Conservation (phyloP, 37 sponge, comb jelly and placozoan genomes). For the Halisarca cf. caerulea region DNA sequence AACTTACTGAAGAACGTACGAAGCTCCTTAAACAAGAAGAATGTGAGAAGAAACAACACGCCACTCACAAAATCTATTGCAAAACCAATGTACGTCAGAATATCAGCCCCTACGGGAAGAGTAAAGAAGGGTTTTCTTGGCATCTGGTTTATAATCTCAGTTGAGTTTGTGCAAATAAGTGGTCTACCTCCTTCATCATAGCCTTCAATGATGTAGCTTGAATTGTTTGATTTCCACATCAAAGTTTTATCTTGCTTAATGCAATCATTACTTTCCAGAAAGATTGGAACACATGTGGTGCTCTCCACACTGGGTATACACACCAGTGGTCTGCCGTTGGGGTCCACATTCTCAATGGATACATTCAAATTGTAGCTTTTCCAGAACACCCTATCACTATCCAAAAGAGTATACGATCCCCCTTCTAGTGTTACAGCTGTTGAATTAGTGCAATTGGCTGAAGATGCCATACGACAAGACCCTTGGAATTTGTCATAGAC, state of each 20-base stretch:
- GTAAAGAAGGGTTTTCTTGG: not conserved
- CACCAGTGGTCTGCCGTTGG: too few species aligned
- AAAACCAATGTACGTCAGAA: constrained; percentile 58
- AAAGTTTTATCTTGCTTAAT: not conserved
- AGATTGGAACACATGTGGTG: not conserved
- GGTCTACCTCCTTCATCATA: not conserved
- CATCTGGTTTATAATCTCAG: constrained; percentile 1
- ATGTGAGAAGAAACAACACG: constrained; percentile 46
- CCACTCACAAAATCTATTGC: constrained; percentile 45
- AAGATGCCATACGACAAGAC: too few species aligned
- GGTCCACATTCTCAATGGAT: too few species aligned
- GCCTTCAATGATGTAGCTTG: not conserved
- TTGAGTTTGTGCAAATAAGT: constrained; percentile 35
- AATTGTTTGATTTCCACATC: not conserved
- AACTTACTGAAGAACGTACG: constrained; percentile 43
- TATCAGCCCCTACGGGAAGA: not conserved
- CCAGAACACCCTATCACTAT: too few species aligned
- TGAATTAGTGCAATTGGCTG: too few species aligned
- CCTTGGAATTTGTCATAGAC: too few species aligned
- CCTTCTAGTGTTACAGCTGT: too few species aligned
- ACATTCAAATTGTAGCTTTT: too few species aligned
- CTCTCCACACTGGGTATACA: too few species aligned
- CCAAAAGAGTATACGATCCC: too few species aligned
- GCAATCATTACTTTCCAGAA: not conserved
- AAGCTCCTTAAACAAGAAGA: constrained; percentile 46